Conservation (phyloP, 2,888 invertebrate species). For the Galerucella pusilla region DNA sequence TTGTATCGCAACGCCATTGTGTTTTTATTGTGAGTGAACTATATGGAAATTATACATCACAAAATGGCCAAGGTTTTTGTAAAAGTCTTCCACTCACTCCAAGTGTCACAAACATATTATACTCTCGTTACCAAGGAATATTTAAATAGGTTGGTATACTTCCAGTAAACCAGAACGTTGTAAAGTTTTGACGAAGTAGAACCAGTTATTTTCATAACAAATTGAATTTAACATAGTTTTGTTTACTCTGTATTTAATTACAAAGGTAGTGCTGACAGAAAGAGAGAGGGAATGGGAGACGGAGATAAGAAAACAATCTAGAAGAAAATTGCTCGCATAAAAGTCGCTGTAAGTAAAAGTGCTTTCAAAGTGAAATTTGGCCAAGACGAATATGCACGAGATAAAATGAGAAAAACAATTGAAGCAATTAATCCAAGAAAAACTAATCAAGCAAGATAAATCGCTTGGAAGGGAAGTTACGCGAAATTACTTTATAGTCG, state of each 20-base stretch:
- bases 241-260: conserved; percentile 52
- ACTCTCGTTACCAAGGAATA: neutral
- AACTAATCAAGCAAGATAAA: conserved; percentile 68
- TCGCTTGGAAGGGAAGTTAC: conserved; percentile 60
- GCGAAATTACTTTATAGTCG: conserved; percentile 65
- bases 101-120: neutral
- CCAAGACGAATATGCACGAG: conserved; percentile 63
- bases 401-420: conserved; percentile 66
- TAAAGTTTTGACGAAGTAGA: conserved; percentile 20
- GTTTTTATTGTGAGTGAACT: too few species aligned
- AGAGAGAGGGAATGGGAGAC: conserved; percentile 20
- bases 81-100: too few species aligned
- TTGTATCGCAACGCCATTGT: too few species aligned
- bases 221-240: conserved; percentile 46
- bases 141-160: neutral
- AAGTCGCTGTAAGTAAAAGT: conserved; percentile 59
- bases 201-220: conserved; percentile 36
- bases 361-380: conserved; percentile 60
- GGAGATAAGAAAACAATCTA: conserved; percentile 53
- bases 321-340: conserved; percentile 55
- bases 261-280: conserved; percentile 45
- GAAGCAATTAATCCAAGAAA: conserved; percentile 67
- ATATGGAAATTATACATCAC: too few species aligned
- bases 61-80: too few species aligned
- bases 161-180: conserved; percentile 9